Conservation (phyloP, 1,140 invertebrate genomes). For the Dreissena rostriformis region DNA sequence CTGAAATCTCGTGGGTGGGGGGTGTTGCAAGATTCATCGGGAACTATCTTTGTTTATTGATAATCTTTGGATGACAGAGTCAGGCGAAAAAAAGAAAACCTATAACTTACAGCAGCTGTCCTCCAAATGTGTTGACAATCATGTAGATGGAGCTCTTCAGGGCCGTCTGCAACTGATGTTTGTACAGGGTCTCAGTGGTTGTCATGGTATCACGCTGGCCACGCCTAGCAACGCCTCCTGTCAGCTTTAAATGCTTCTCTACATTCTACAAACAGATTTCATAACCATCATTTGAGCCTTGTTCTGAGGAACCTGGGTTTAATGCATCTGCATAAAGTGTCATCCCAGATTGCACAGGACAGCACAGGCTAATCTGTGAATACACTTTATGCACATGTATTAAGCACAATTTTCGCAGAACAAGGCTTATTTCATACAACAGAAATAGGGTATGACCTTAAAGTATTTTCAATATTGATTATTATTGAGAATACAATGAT, state of each 20-base stretch:
- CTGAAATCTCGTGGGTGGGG: too few relatives aligned
- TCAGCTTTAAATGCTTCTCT: slow-evolving; percentile 75
- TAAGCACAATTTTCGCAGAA: background rate
- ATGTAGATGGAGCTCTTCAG: slow-evolving; percentile 72
- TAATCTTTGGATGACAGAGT: background rate
- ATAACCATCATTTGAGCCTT: background rate
- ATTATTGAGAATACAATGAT: too few relatives aligned
- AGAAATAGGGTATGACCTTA: too few relatives aligned
- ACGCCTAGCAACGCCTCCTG: slow-evolving; percentile 56
- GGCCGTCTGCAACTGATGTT: slow-evolving; percentile 66
- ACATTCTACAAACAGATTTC: slow-evolving; percentile 64
- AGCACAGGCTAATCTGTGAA: too few relatives aligned
- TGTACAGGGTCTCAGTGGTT: slow-evolving; percentile 55
- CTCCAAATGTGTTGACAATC: slow-evolving; percentile 70
- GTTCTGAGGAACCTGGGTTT: background rate
- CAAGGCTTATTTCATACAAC: too few relatives aligned
- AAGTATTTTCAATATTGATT: too few relatives aligned
- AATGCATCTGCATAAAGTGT: background rate
- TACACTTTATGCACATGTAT: too few relatives aligned
- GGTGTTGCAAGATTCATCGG: too few relatives aligned
- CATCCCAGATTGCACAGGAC: background rate
- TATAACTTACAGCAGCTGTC: slow-evolving; percentile 70
- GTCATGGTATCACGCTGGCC: slow-evolving; percentile 31
- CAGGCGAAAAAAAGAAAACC: background rate
- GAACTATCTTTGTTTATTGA: background rate